phyloP scores from a whole-genome alignment of 2,888 invertebrate genomes.

The Teinopalpus imperialis region DNA sequence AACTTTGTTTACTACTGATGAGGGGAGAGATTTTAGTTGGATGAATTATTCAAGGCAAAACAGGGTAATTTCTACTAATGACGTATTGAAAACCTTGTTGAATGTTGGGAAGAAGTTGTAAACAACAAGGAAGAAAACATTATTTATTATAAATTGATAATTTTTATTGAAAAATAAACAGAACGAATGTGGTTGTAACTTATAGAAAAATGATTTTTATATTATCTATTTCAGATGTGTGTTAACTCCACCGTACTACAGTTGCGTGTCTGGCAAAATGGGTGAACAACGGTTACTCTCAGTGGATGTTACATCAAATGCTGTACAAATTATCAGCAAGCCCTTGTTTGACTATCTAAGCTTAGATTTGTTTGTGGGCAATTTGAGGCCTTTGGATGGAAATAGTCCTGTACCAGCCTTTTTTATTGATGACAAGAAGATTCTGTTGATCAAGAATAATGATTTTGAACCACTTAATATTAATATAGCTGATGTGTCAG shows the following conservation, averaged over 20 bases:
- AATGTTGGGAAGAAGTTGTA: no score
- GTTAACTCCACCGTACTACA: slow-evolving; percentile 83
- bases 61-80: no score
- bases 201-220: no score
- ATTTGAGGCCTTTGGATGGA: slow-evolving; percentile 52
- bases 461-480: slow-evolving; percentile 51
- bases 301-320: slow-evolving; percentile 81
- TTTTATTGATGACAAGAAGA: slow-evolving; percentile 57
- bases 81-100: no score
- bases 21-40: no score
- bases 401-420: slow-evolving; percentile 60
- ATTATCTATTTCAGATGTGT: slow-evolving; percentile 83
- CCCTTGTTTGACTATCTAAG: slow-evolving; percentile 58
- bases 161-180: no score
- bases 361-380: slow-evolving; percentile 38
- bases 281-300: slow-evolving; percentile 80
- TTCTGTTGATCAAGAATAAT: slow-evolving; percentile 58
- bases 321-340: slow-evolving; percentile 71
- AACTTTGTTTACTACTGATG: no score
- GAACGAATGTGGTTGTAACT: no score
- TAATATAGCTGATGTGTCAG: slow-evolving; percentile 45
- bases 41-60: no score
- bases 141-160: no score
- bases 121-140: no score
- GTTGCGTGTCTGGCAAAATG: slow-evolving; percentile 81